Evolutionary conservation across 2,113 vertebrate genomes (phyloP), one percentile per base, ranked within the genome.

Genomic region (Otolemur garnettii): DNA sequence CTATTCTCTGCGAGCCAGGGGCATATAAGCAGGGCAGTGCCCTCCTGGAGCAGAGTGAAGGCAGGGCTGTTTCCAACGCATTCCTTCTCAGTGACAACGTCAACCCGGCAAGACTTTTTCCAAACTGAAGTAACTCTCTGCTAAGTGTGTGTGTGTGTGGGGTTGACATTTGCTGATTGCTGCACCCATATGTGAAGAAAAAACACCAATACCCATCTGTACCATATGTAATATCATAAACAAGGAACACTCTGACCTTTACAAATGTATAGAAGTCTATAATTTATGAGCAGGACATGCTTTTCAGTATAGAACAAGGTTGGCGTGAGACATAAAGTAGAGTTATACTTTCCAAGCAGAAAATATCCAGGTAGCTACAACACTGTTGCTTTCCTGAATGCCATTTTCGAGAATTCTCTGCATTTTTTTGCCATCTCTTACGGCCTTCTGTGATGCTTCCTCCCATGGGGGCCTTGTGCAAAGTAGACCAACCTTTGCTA

Each of bases 1-100:
- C 10, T 14, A 13, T 22, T 17, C 68, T 2, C 0, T 2, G 13
- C 4, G 28, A 42, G 14, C 3, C 17, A 0, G 1, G 33, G 1
- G 2, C 33, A 14, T 5, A 14, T 22, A 2, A 7, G 15, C 4
- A 1, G 22, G 2, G 9, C 50, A 2, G 0, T 4, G 17, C 9
- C 7, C 2, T 3, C 10, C 17, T 11, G 26, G 42, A 22, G 45
- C 1, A 24, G 30, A 19, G 5, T 50, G 45, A 50, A 50, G 21
- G 1, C 28, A 17, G 45, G 45, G 45, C 7, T n/a, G 30, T 71
- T 57, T 71, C 66, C 53, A 79, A 18, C 10, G 14, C 42, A 2
- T 12, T 4, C 28, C 15, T 42, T 77, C 60, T 77, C 28, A 42
- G 18, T 2, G 13, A 57, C 62, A 71, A 71, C 5, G 38, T 62